Evolutionary conservation across 2,797 vertebrate genomes (phyloP).

Genomic region (Falco biarmicus): DNA sequence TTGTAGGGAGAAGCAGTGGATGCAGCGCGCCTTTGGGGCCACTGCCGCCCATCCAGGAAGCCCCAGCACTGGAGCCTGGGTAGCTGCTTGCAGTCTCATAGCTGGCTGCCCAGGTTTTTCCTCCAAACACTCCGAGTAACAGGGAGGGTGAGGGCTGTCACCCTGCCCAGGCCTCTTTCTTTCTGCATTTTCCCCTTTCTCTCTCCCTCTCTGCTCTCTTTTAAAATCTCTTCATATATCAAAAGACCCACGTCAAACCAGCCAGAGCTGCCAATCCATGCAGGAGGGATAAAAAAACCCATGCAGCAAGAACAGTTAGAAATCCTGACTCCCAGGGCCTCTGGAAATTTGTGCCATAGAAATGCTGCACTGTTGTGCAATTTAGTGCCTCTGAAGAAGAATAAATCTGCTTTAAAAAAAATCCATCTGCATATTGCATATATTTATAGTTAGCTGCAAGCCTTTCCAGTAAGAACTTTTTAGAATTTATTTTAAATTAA

Average conservation of each 20-base stretch:
- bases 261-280: not conserved
- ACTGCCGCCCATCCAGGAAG: not conserved
- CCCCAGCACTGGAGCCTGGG: not conserved
- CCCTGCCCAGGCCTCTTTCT: not conserved
- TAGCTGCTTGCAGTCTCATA: not conserved
- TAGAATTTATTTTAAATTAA: conserved; percentile 68
- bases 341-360: conserved; percentile 20
- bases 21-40: not conserved
- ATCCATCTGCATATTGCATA: conserved; percentile 50
- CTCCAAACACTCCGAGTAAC: not conserved
- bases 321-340: not conserved
- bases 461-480: conserved; percentile 68
- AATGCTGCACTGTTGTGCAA: not conserved
- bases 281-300: not conserved
- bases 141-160: not conserved
- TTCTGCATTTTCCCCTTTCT: not conserved
- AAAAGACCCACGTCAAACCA: not conserved
- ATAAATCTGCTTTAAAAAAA: conserved; percentile 44
- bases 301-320: not conserved
- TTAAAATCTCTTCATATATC: not conserved
- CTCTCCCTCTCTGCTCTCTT: not conserved
- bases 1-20: not conserved
- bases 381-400: conserved; percentile 30
- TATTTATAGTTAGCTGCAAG: conserved; percentile 67
- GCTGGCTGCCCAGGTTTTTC: not conserved